Conservation (phyloP, 2,113 vertebrate species). For the Halichoerus grypus region DNA sequence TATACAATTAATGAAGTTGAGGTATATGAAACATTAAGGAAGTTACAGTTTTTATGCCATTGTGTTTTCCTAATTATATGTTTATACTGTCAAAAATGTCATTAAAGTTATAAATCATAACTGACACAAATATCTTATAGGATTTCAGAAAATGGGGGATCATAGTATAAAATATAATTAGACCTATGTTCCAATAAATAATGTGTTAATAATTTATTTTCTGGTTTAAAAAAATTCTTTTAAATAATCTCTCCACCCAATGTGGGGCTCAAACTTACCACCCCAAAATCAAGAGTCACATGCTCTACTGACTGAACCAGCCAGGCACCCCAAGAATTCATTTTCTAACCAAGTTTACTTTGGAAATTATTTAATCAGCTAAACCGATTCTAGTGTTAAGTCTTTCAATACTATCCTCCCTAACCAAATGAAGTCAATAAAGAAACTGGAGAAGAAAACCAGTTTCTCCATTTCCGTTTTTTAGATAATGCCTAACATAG, state of each 20-base stretch:
- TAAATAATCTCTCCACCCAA: neutral
- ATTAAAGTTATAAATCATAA: constrained; percentile 1
- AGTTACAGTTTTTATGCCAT: neutral
- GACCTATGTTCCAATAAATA: neutral
- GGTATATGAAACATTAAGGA: neutral
- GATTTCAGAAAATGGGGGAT: neutral
- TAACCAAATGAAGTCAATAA: constrained; percentile 24
- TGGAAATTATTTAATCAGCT: constrained; percentile 39
- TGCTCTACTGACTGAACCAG: neutral
- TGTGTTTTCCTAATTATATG: constrained; percentile 8
- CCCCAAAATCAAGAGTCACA: neutral
- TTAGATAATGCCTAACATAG: constrained; percentile 16
- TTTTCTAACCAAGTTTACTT: constrained; percentile 60
- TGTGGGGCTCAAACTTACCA: neutral
- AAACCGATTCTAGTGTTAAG: neutral
- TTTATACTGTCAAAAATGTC: constrained; percentile 42
- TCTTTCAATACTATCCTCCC: neutral
- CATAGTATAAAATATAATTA: neutral
- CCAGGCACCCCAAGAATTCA: constrained; percentile 4
- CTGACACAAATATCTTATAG: neutral
- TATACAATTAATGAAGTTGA: neutral
- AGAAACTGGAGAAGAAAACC: neutral
- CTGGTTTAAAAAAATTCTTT: neutral
- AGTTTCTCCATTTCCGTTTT: neutral
- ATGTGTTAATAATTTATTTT: constrained; percentile 37